Evolutionary conservation across 2,888 invertebrate species (phyloP).

Genomic region (Tenthredo amoena): DNA sequence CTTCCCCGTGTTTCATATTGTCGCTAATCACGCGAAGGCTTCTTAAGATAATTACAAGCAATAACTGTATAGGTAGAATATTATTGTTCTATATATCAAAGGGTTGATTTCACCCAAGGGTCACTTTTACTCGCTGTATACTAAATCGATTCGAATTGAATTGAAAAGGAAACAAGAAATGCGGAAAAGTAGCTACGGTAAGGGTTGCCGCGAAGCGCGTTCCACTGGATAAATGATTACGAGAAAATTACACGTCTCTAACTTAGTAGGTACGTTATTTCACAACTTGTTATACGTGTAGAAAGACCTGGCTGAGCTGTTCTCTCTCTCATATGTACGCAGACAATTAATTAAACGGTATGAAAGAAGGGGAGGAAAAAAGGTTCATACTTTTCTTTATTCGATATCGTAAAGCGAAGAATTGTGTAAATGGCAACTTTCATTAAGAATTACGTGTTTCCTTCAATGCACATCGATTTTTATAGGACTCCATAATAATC

Average conservation of each 20-base stretch:
- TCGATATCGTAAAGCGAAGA: background rate
- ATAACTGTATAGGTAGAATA: background rate
- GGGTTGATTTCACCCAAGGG: slow-evolving; percentile 31
- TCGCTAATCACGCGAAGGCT: slow-evolving; percentile 40
- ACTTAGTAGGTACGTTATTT: background rate
- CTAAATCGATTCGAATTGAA: background rate
- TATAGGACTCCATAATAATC: too few species aligned
- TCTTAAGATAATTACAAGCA: slow-evolving; percentile 39
- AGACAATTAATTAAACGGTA: background rate
- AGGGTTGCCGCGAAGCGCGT: background rate
- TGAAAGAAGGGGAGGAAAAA: background rate
- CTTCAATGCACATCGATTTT: too few species aligned
- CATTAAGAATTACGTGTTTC: too few species aligned
- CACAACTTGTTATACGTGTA: too few species aligned
- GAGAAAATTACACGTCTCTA: slow-evolving; percentile 65
- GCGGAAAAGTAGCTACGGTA: background rate
- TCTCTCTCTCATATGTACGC: too few species aligned
- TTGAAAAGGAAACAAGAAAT: background rate
- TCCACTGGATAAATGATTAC: slow-evolving; percentile 64
- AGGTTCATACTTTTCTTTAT: background rate
- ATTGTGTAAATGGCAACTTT: background rate
- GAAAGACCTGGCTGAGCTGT: background rate
- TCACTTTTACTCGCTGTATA: background rate
- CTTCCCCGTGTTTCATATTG: background rate
- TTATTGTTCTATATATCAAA: slow-evolving; percentile 22